These are phyloP conservation scores for Branchellion lobata DNA, from an alignment of 2,888 invertebrate species.

Conservation along the genomic window DNA sequence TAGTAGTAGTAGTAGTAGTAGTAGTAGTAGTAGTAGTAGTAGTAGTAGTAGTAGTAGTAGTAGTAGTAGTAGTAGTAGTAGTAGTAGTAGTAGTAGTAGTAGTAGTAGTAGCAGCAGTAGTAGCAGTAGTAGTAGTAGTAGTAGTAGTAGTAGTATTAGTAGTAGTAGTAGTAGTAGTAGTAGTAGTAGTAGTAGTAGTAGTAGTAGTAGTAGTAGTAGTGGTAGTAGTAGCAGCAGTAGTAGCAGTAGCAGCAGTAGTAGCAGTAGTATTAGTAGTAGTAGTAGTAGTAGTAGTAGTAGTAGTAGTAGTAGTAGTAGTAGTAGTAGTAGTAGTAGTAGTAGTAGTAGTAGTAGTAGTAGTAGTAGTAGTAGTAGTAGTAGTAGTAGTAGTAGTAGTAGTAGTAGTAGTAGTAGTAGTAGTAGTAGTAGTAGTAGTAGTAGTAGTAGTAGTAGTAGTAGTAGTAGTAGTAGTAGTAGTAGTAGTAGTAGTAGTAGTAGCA, in stretches of 20 bases:
- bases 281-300: slow-evolving; percentile 14
- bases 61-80: background rate
- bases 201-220: no score
- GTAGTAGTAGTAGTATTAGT: no score
- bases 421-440: slow-evolving; percentile 14
- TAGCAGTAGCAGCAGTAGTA: no score
- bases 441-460: slow-evolving; percentile 14
- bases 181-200: no score
- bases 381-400: background rate
- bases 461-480: slow-evolving; percentile 14
- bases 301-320: slow-evolving; percentile 14
- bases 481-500: slow-evolving; percentile 14
- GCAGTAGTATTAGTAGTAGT: no score
- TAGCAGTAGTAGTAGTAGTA: no score
- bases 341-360: slow-evolving; percentile 6
- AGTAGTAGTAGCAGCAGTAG: no score
- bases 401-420: background rate
- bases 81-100: background rate
- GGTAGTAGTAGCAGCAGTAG: no score
- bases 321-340: background rate
- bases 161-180: no score
- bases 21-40: background rate
- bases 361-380: background rate
- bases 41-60: background rate
- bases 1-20: background rate